phyloP scores from a whole-genome alignment of 2,113 vertebrate species.

The western clawed frog (Xenopus tropicalis) region DNA sequence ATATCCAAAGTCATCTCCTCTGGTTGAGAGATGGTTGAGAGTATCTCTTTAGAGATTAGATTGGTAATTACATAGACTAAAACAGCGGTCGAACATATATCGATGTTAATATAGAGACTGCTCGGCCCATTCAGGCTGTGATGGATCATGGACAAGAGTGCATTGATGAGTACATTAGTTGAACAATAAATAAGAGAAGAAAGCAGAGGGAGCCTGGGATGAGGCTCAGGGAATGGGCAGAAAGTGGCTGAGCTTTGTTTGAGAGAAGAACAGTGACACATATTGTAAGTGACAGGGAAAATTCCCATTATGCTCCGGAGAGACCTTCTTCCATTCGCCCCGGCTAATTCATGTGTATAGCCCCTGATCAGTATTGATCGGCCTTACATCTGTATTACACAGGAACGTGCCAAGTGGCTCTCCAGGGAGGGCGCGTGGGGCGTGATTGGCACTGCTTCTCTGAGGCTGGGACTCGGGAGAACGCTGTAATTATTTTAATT shows the following conservation, averaged over 20 bases:
- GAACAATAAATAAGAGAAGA: no score
- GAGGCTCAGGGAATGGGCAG: neutral
- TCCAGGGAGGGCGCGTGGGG: neutral
- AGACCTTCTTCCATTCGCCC: conserved; percentile 14
- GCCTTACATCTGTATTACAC: conserved; percentile 35
- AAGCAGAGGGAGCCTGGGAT: no score
- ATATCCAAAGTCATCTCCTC: no score
- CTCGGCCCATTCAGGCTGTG: no score
- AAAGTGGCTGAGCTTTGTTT: no score
- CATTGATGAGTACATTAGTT: no score
- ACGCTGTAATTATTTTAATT: conserved; percentile 30
- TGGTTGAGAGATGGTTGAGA: no score
- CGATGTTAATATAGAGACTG: no score
- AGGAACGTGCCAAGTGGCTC: conserved; percentile 5
- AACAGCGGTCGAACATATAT: no score
- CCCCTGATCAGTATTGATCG: conserved; percentile 38
- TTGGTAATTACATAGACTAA: no score
- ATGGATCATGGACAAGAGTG: no score
- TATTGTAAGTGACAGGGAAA: conserved; percentile 24
- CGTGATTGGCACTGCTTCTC: conserved; percentile 29
- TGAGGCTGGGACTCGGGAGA: neutral
- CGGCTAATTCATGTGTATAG: conserved; percentile 25
- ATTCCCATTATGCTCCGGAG: conserved; percentile 26
- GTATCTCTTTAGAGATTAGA: no score
- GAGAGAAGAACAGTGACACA: conserved; percentile 8